Evolutionary conservation across 2,797 vertebrate species (phyloP).

Genomic region (Babyrousa celebensis): DNA sequence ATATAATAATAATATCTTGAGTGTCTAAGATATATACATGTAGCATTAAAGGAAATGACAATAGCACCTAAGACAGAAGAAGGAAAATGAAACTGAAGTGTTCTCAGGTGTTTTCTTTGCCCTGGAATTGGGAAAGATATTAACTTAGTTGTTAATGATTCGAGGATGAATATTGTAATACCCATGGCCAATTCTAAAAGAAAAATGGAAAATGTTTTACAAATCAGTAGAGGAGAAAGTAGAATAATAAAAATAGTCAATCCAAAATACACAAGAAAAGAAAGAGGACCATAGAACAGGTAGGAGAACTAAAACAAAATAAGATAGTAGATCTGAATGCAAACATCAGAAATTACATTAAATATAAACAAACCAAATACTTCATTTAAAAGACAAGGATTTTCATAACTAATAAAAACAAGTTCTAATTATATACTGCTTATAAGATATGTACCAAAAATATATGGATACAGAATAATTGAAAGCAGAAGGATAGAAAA

Average conservation of each 20-base stretch:
- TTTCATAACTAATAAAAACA: neutral
- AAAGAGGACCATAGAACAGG: neutral
- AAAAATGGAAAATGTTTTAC: neutral
- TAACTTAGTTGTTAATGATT: slow-evolving; percentile 1
- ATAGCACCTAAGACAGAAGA: neutral
- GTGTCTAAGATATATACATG: neutral
- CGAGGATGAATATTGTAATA: neutral
- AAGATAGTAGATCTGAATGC: neutral
- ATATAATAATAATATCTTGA: neutral
- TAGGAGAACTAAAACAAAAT: neutral
- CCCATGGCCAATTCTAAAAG: neutral
- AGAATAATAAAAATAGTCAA: neutral
- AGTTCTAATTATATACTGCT: neutral
- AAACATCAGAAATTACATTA: neutral
- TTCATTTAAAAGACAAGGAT: neutral
- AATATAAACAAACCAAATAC: neutral
- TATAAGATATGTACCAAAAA: neutral
- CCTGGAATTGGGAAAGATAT: neutral
- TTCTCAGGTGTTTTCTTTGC: neutral
- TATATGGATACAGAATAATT: neutral
- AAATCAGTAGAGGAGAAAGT: neutral
- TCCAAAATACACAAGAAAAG: neutral
- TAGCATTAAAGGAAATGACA: slow-evolving; percentile 20
- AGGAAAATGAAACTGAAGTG: neutral
- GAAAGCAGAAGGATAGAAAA: neutral